Base-by-base conservation (phyloP, 1,140 invertebrate genomes). In the Hyphantria cunea region DNA sequence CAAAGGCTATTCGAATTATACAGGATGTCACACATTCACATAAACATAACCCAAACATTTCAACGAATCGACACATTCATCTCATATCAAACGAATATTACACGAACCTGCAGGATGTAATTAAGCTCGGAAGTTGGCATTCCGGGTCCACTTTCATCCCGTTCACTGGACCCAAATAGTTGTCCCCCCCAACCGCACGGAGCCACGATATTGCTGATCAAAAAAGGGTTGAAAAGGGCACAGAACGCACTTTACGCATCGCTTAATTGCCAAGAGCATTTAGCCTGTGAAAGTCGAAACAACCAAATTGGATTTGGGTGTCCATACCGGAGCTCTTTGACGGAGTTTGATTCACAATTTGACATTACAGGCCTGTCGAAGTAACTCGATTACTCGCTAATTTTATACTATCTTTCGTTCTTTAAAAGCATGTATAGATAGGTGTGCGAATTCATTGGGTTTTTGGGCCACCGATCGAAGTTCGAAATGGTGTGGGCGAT, bases 211-310 rank as follows among this genome's bases (percentile, higher is more conserved):
- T 66, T 60, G 48, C 52, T 61, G 56, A 63, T 63, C 64, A 66
- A 66, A 70, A 65, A 68, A 59, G 74, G 70, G 51, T 54, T 34
- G 58, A 69, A 66, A 72, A 65, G 61, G 71, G 59, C 58, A 49
- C 47, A 53, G 56, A 60, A 73, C 69, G 74, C 74, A 80, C 78
- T 80, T 84, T 84, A 77, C 82, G 77, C 76, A 68, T 78, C 76
- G 78, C 72, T 86, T 86, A 86, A 86, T 86, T 86, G 84, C 64
- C 71, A 70, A 71, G 72, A 80, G 77, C 83, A 78, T 82, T 81
- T 80, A 83, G 71, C 71, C 74, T 66, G 67, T 74, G 77, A 78
- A 84, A 86, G 82, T 86, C 76, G 81, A 80, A 85, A 85, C 77
- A 80, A 68, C 69, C 78, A 82, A 87, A 86, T 87, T 87, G 76